A percentile compares a stretch with the other conserved stretches of the same genome.
Evolutionary conservation across 2,797 vertebrate genomes (phyloP).

Genomic region (Hapalemur alaotrensis): DNA sequence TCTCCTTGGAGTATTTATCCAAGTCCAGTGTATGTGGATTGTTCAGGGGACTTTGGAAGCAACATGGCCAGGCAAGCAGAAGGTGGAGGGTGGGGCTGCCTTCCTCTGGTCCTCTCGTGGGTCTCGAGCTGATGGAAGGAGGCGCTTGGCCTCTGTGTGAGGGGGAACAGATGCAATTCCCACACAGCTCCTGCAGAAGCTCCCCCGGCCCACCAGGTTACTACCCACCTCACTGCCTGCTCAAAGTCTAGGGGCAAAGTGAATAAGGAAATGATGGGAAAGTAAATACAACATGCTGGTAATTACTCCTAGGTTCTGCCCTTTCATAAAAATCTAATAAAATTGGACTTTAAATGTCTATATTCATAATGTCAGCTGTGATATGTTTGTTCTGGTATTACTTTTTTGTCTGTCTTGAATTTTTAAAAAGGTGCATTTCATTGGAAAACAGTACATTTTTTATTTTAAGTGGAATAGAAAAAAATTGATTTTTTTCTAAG

Average conservation of each 20-base stretch:
- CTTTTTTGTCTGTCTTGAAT: constrained; percentile 81
- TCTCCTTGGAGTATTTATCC: not conserved
- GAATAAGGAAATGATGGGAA: constrained; percentile 43
- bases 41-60: not conserved
- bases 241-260: not conserved
- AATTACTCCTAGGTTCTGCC: constrained; percentile 58
- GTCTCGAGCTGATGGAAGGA: not conserved
- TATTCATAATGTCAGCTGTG: constrained; percentile 69
- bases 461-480: constrained; percentile 87
- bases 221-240: not conserved
- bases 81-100: not conserved
- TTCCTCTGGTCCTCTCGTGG: not conserved
- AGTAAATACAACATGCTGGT: constrained; percentile 38
- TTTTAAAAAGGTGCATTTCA: constrained; percentile 80
- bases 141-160: rapidly evolving
- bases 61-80: not conserved
- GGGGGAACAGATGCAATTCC: rapidly evolving
- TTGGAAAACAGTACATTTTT: constrained; percentile 83
- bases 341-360: constrained; percentile 65
- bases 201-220: no score
- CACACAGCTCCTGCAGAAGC: not conserved
- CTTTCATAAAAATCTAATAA: constrained; percentile 62
- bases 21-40: not conserved
- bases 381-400: constrained; percentile 72
- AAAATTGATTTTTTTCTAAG: constrained; percentile 85